Evolutionary conservation across 2,888 invertebrate genomes (phyloP).

Genomic region (Ceriagrion tenellum): DNA sequence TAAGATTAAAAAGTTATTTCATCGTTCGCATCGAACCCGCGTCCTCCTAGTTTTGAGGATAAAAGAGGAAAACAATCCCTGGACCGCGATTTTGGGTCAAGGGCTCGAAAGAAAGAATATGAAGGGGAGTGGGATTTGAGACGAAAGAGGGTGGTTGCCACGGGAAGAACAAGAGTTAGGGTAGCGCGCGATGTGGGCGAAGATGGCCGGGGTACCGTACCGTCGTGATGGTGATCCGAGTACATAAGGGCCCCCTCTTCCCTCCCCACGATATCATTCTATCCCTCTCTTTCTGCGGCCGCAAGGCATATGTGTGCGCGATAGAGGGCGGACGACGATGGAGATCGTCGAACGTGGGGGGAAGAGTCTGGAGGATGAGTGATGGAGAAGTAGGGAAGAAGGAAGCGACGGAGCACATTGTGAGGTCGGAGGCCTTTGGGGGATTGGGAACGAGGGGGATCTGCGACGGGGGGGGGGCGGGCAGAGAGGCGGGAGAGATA

Average conservation of each 20-base stretch:
- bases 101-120: not conserved
- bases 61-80: too few species aligned
- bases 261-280: too few species aligned
- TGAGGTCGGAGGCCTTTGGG: too few species aligned
- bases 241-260: not conserved
- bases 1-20: too few species aligned
- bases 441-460: too few species aligned
- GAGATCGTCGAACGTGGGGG: not conserved
- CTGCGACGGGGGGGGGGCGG: not conserved
- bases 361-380: not conserved
- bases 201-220: not conserved
- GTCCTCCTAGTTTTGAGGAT: too few species aligned
- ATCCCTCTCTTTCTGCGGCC: not conserved
- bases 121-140: not conserved
- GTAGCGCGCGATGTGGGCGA: too few species aligned
- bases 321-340: not conserved
- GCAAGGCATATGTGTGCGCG: not conserved
- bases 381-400: not conserved
- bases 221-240: not conserved
- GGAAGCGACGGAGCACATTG: not conserved
- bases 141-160: not conserved
- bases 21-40: too few species aligned
- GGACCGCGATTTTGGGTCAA: not conserved
- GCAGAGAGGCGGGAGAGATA: not conserved
- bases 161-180: too few species aligned